Evolutionary conservation across 2,797 vertebrate genomes (phyloP), one percentile per base, ranked within the genome.

Genomic region (Glyptemys insculpta): DNA sequence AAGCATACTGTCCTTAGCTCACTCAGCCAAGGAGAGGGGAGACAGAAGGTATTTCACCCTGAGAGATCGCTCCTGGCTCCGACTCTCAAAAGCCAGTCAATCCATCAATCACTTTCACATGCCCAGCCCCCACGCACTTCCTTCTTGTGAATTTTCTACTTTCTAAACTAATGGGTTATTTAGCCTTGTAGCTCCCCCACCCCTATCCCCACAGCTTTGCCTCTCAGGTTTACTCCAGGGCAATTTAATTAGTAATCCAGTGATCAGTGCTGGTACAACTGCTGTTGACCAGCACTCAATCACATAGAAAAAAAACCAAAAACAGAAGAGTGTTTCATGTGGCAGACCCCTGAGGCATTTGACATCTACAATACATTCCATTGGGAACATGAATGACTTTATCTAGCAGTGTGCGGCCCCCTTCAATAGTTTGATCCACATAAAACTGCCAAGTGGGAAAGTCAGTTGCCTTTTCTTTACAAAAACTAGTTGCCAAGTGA

Each of bases 371-470:
- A 16, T 52, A 72, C 18, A 23, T 23, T 74, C 59, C 15, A 41
- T 34, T 1, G 0, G 3, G 27, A 92, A 50, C 21, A 12, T 0
- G 1, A 85, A 87, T 7, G 44, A 44, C 44, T 8, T 44, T 44
- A 44, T 44, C 44, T 44, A 44, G 44, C 8, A 44, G 44, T 8
- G 44, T 44, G 44, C 44, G 15, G 14, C 50, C 50, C 15, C 50
- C 50, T 50, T 72, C 31, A 81, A 41, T 29, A 91, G 79, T 85
- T 21, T 31, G 29, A 89, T 57, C 18, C 7, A 29, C 0, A 0
- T 31, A 93, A 79, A 86, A 84, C 1, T 4, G 5, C 68, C 79
- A 86, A 9, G 15, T 85, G 31, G n/a, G 37, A 94, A 94, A 85
- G 34, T 65, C 34, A 65, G 34, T 65, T 14, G 14, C 12, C 12